Percentiles rank a stretch among this genome's conserved stretches.
Conservation (phyloP, 2,888 invertebrate genomes). For the Apocheima hispidaria region DNA sequence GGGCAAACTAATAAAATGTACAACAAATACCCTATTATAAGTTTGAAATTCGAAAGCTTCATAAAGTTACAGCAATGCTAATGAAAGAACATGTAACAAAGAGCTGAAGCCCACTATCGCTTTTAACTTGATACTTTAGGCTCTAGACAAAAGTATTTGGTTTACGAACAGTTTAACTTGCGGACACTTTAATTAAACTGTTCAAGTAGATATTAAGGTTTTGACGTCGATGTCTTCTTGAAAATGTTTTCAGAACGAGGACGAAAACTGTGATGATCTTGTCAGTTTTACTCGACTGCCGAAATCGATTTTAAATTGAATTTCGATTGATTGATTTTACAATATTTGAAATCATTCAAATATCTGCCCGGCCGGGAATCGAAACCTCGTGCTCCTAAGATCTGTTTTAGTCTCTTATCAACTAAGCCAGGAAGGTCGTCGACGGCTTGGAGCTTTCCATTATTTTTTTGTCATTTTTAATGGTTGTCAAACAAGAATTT, state of each 20-base stretch:
- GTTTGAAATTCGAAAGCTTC: not conserved
- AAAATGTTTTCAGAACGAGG: slow-evolving; percentile 19
- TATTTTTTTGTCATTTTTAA: too few relatives aligned
- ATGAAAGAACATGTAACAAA: slow-evolving; percentile 20
- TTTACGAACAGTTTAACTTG: slow-evolving; percentile 24
- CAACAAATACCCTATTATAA: slow-evolving; percentile 4
- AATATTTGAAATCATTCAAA: too few relatives aligned
- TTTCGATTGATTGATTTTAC: too few relatives aligned
- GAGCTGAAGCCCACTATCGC: slow-evolving; percentile 9
- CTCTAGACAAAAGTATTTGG: slow-evolving; percentile 25
- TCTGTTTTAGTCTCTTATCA: too few relatives aligned
- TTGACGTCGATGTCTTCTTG: slow-evolving; percentile 13
- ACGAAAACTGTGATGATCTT: not conserved
- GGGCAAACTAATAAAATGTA: not conserved
- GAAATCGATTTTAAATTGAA: too few relatives aligned
- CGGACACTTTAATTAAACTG: slow-evolving; percentile 33
- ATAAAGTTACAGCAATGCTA: slow-evolving; percentile 9
- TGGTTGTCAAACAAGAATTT: too few relatives aligned
- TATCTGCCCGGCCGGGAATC: too few relatives aligned
- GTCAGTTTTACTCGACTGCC: too few relatives aligned
- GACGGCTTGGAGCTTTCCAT: too few relatives aligned
- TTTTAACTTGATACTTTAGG: slow-evolving; percentile 15
- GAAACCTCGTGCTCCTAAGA: too few relatives aligned
- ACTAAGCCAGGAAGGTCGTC: too few relatives aligned
- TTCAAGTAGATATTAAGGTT: slow-evolving; percentile 26